These are phyloP conservation scores for Rhynchophorus ferrugineus DNA, from an alignment of 1,140 invertebrate species.

Conservation along the genomic window DNA sequence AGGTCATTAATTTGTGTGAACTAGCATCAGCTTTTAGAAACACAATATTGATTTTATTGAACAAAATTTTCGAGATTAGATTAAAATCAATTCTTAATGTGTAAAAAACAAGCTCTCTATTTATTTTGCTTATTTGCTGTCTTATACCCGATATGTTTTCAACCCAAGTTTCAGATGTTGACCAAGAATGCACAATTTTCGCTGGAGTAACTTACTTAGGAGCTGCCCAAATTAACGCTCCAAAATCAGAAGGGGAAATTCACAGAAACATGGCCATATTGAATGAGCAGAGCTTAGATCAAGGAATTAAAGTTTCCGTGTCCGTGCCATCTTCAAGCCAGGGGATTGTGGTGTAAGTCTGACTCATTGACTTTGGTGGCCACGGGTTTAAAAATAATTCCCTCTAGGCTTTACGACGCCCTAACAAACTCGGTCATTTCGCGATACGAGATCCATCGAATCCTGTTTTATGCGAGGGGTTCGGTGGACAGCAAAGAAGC, in stretches of 20 bases:
- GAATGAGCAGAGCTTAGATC: conserved; percentile 65
- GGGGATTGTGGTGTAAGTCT: conserved; percentile 67
- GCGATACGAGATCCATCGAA: conserved; percentile 85
- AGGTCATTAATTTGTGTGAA: not conserved
- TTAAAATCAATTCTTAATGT: too few relatives aligned
- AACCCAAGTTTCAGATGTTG: conserved; percentile 58
- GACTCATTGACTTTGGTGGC: not conserved
- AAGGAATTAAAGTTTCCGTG: conserved; percentile 80
- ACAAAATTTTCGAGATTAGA: too few relatives aligned
- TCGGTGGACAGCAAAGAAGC: conserved; percentile 73
- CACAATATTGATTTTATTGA: too few relatives aligned
- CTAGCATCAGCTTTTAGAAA: not conserved
- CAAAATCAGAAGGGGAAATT: conserved; percentile 91
- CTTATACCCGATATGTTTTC: conserved; percentile 9
- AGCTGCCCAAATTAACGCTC: conserved; percentile 84
- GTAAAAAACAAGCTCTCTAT: too few relatives aligned
- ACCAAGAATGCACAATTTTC: conserved; percentile 85
- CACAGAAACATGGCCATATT: conserved; percentile 89
- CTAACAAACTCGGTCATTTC: conserved; percentile 76
- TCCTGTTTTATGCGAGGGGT: conserved; percentile 91
- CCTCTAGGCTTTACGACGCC: conserved; percentile 78
- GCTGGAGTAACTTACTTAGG: conserved; percentile 92
- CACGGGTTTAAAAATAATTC: not conserved
- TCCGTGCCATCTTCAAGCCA: conserved; percentile 86
- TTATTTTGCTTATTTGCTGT: too few relatives aligned